Percentiles rank a stretch among this genome's conserved stretches.
Conservation (phyloP, 2,797 vertebrate species). For the Momotus momota region DNA sequence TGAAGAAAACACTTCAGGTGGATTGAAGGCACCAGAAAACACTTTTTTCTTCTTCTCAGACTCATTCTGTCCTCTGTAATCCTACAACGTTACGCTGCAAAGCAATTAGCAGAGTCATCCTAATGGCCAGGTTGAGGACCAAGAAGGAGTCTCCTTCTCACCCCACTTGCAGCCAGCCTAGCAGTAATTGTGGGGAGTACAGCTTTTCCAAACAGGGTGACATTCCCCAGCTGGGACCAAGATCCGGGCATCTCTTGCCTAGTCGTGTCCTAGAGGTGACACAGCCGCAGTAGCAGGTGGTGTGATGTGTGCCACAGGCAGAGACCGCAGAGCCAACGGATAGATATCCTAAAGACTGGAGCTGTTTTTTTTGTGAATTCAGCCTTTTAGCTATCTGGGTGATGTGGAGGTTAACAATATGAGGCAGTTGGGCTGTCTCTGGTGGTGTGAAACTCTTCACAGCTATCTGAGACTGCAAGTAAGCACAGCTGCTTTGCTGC, state of each 20-base stretch:
- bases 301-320: neutral
- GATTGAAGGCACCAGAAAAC: neutral
- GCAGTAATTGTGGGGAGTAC: neutral
- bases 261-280: neutral
- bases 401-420: accelerated
- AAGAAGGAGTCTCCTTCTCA: neutral
- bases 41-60: neutral
- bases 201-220: neutral
- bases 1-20: neutral
- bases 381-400: neutral
- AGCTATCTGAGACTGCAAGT: neutral
- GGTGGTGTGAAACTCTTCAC: neutral
- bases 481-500: neutral
- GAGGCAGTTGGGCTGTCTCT: neutral
- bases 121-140: neutral
- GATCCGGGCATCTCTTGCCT: neutral
- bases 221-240: neutral
- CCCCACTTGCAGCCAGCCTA: neutral
- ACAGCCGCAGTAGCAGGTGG: neutral
- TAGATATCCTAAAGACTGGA: neutral
- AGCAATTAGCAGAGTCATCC: neutral
- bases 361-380: neutral
- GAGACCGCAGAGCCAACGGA: too few species aligned
- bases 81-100: neutral
- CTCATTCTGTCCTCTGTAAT: neutral